Evolutionary conservation across 2,797 vertebrate species (phyloP).

Genomic region (Helarctos malayanus): DNA sequence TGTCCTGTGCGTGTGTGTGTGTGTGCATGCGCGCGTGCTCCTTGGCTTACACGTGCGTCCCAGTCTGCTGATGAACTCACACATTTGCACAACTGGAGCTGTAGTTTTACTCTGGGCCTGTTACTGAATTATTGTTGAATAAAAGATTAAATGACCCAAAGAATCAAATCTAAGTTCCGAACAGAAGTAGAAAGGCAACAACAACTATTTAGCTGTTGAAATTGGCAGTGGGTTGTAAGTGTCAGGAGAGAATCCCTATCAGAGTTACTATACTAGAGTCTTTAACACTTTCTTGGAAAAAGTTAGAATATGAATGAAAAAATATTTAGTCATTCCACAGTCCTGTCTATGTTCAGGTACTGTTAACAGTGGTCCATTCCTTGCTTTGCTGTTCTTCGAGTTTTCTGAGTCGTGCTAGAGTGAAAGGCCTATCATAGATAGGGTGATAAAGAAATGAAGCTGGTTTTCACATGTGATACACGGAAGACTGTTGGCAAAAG

Average conservation of each 20-base stretch:
- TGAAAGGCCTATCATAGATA: neutral
- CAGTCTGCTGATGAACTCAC: neutral
- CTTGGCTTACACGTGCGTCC: neutral
- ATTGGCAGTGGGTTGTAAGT: neutral
- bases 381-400: neutral
- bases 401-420: neutral
- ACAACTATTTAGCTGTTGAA: neutral
- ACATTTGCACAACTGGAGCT: neutral
- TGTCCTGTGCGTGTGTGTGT: neutral
- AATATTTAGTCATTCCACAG: neutral
- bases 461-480: neutral
- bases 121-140: neutral
- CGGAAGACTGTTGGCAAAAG: neutral
- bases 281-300: neutral
- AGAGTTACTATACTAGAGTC: neutral
- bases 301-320: neutral
- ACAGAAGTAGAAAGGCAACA: neutral
- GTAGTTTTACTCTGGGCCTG: neutral
- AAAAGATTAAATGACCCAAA: slow-evolving; percentile 1
- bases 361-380: neutral
- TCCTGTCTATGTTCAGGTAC: neutral
- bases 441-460: neutral
- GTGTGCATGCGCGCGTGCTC: fast-evolving
- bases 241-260: neutral
- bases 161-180: neutral